Evolutionary conservation across 2,888 invertebrate species (phyloP).

Genomic region (Thysanoteuthis rhombus): DNA sequence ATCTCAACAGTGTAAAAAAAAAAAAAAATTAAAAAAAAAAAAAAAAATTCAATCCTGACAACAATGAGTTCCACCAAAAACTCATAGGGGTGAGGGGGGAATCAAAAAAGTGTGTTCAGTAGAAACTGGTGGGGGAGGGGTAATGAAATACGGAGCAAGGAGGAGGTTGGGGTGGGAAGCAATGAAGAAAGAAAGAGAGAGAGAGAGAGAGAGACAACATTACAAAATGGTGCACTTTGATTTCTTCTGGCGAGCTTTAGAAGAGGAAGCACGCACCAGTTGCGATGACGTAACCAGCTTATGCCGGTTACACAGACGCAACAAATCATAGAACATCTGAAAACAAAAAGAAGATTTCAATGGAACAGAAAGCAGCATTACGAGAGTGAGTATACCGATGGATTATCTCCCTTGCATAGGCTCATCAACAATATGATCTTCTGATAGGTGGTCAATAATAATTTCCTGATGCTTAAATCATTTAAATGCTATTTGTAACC

Average conservation of each 20-base stretch:
- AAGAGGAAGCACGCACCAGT: background rate
- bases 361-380: background rate
- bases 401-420: background rate
- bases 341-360: conserved; percentile 35
- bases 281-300: conserved; percentile 36
- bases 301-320: conserved; percentile 51
- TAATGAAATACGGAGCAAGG: too few species aligned
- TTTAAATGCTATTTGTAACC: too few species aligned
- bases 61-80: too few species aligned
- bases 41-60: too few species aligned
- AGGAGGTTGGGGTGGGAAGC: too few species aligned
- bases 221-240: conserved; percentile 25
- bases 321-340: conserved; percentile 59
- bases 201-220: background rate
- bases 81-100: background rate
- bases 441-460: background rate
- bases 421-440: background rate
- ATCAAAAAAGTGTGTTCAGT: background rate
- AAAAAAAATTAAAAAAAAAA: too few species aligned
- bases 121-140: background rate
- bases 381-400: too few species aligned
- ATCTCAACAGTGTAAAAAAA: too few species aligned
- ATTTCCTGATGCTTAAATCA: too few species aligned
- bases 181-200: background rate
- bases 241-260: background rate